These are phyloP conservation scores for Lasioglossum calceatum DNA, from an alignment of 2,888 invertebrate species.

Conservation along the genomic window DNA sequence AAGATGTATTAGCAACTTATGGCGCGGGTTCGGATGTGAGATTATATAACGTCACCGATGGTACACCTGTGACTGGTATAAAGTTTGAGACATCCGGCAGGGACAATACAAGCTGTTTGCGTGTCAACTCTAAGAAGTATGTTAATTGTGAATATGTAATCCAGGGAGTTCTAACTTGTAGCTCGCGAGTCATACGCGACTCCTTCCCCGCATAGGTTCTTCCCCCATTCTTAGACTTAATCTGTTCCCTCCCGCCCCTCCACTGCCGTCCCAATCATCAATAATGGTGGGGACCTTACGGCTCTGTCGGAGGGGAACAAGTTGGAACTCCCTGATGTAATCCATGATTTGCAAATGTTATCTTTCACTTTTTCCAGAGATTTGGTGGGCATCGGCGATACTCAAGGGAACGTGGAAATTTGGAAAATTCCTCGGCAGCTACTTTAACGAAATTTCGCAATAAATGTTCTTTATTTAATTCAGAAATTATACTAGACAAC, in stretches of 20 bases:
- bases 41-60: constrained; percentile 77
- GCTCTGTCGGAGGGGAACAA: too few species aligned
- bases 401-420: constrained; percentile 77
- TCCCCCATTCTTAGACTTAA: too few species aligned
- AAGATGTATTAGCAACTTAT: constrained; percentile 78
- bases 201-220: too few species aligned
- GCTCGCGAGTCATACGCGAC: too few species aligned
- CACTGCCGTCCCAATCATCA: too few species aligned
- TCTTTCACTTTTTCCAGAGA: constrained; percentile 72
- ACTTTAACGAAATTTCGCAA: constrained; percentile 7
- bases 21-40: constrained; percentile 77
- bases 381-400: constrained; percentile 78
- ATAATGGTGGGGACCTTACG: too few species aligned
- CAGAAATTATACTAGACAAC: constrained; percentile 1
- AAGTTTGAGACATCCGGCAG: constrained; percentile 74
- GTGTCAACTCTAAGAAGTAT: constrained; percentile 81
- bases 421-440: constrained; percentile 77
- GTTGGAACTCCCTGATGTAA: neutral
- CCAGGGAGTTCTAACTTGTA: neutral
- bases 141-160: neutral
- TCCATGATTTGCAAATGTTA: constrained; percentile 5
- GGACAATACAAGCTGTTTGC: constrained; percentile 76
- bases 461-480: neutral
- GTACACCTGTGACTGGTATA: constrained; percentile 70
- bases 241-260: too few species aligned